Base-by-base conservation (phyloP, 2,888 invertebrate genomes). In the Bruchidius siliquastri region DNA sequence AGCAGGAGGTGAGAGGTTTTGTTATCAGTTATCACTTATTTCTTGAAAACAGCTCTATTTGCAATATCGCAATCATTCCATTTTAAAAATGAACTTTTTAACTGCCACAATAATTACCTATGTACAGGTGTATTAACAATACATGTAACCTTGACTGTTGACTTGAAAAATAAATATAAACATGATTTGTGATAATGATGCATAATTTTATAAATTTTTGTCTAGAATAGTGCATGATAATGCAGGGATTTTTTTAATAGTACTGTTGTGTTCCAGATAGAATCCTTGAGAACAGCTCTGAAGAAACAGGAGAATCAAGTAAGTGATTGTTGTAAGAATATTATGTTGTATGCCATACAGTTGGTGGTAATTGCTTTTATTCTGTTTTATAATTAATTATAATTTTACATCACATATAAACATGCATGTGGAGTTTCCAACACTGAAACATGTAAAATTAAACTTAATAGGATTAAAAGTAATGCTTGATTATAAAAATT, bases 1-100 rank as follows among this genome's bases (percentile, higher is more conserved):
- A 91, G 85, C 86, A 88, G 75, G 91, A 92, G 89, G 92, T 92
- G 80, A 87, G 88, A 79, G n/a, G 26, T 70, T 20, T 22, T 49
- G 1, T 67, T 20, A 30, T 69, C 20, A 30, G 68, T 21, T 69
- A n/a, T 66, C n/a, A 32, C 10, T 70, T 49, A 69, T 69, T 30
- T 13, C 21, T n/a, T 30, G 66, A 72, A 69, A 70, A 70, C 26
- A 4, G 70, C 22, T 22, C 18, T 49, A 49, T 18, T 49, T 49
- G 49, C 49, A 21, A 20, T 6, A 4, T 70, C 20, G 20, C 13
- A 21, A 32, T 21, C 26, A 18, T 70, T 21, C 21, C 21, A 30
- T 71, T 26, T 71, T 21, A 0, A n/a, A n/a, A 18, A 66, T 71
- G 20, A 1, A 67, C 20, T 20, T 21, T 32, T 67, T 70, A 73